phyloP scores from a whole-genome alignment of 35 echinoderm and acorn worm genomes.

The Holothuria glaberrima region DNA sequence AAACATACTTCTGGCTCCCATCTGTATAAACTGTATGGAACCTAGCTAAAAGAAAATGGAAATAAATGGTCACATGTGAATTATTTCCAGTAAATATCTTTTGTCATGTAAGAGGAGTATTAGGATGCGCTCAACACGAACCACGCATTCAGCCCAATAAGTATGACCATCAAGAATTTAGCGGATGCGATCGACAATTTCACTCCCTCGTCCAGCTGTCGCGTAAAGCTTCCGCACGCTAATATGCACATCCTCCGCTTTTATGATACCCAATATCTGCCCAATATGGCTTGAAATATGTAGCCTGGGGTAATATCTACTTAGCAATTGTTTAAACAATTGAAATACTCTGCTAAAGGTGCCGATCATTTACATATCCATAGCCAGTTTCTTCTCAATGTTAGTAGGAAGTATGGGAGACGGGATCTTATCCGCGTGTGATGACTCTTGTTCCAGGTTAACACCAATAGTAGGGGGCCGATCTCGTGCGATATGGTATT shows the following conservation, averaged over 20 bases:
- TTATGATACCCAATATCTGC: neutral
- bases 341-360: conserved; percentile 6
- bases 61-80: too few relatives aligned
- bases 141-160: neutral
- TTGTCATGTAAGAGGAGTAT: too few relatives aligned
- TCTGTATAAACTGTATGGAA: neutral
- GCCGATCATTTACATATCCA: conserved; percentile 9
- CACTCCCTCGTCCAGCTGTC: neutral
- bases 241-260: neutral
- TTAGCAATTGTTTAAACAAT: conserved; percentile 6
- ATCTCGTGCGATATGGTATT: neutral
- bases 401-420: neutral
- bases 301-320: conserved; percentile 3
- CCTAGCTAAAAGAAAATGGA: too few relatives aligned
- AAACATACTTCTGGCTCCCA: neutral
- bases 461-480: too few relatives aligned
- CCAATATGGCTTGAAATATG: conserved; percentile 18
- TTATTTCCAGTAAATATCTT: too few relatives aligned
- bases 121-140: conserved; percentile 4
- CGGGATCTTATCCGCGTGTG: neutral
- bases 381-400: neutral
- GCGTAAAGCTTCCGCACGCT: neutral
- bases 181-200: neutral
- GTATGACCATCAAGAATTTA: neutral
- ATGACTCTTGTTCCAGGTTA: too few relatives aligned